phyloP scores from a whole-genome alignment of 2,888 invertebrate species.

The Apamea anceps region DNA sequence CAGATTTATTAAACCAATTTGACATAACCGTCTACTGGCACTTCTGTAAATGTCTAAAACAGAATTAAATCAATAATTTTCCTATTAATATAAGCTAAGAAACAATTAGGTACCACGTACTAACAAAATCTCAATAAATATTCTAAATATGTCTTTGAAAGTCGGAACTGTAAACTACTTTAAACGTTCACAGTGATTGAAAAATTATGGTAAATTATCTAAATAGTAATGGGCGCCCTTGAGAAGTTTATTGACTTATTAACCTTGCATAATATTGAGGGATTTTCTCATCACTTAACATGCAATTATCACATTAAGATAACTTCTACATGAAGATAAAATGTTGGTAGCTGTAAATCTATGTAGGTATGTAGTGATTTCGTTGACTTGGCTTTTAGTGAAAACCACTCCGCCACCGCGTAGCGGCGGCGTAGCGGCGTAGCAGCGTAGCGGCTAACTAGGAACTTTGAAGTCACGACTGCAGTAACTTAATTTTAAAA shows the following conservation, averaged over 20 bases:
- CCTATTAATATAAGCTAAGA: conserved; percentile 41
- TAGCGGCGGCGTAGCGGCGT: conserved; percentile 27
- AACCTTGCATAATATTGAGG: conserved; percentile 41
- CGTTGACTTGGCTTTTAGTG: conserved; percentile 45
- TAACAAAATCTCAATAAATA: conserved; percentile 21
- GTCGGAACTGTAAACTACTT: conserved; percentile 24
- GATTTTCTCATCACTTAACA: conserved; percentile 32
- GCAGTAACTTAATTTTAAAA: not conserved
- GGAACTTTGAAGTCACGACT: conserved; percentile 4
- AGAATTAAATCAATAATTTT: conserved; percentile 40
- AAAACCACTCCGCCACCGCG: conserved; percentile 21
- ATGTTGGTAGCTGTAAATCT: conserved; percentile 14
- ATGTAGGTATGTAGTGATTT: conserved; percentile 23
- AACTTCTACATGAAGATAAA: conserved; percentile 40
- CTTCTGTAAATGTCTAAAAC: conserved; percentile 28
- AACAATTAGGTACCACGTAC: conserved; percentile 8
- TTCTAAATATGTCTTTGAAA: conserved; percentile 21
- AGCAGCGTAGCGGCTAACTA: conserved; percentile 10
- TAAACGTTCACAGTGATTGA: conserved; percentile 27
- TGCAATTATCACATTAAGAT: conserved; percentile 41
- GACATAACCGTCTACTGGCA: conserved; percentile 9
- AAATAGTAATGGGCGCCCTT: conserved; percentile 21
- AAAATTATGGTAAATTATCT: conserved; percentile 27
- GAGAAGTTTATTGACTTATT: conserved; percentile 35
- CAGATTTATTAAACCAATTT: conserved; percentile 36